Conservation (phyloP, 92 coral and sea anemone species). For the Porites divaricata region DNA sequence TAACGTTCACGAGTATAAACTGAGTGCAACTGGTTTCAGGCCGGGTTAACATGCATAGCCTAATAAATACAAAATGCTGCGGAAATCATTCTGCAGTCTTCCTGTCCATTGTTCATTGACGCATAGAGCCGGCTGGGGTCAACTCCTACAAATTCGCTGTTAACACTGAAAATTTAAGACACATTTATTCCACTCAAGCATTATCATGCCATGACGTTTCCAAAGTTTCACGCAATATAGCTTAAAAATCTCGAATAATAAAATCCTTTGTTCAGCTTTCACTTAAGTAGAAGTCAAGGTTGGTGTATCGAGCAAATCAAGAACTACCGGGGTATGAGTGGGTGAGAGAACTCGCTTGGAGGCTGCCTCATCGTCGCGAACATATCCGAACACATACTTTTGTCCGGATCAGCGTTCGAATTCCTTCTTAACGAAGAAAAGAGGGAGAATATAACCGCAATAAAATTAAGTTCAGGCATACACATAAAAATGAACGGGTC, state of each 20-base stretch:
- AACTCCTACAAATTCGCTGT: background rate
- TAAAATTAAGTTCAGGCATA: background rate
- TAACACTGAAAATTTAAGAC: too few species aligned
- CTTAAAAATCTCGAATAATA: too few species aligned
- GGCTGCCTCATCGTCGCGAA: too few species aligned
- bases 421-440: background rate
- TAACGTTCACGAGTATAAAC: background rate
- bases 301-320: too few species aligned
- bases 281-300: too few species aligned
- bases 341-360: too few species aligned
- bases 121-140: conserved; percentile 8
- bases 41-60: background rate
- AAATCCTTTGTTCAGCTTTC: too few species aligned
- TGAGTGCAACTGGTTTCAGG: background rate
- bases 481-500: background rate
- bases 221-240: too few species aligned
- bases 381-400: background rate
- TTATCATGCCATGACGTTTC: too few species aligned
- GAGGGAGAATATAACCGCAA: background rate
- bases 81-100: background rate
- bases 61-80: background rate
- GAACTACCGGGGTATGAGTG: too few species aligned
- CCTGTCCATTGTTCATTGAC: background rate
- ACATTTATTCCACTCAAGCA: too few species aligned
- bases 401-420: background rate